These are phyloP conservation scores for Mystacornis crossleyi DNA, from an alignment of 2,113 vertebrate genomes.

Conservation along the genomic window DNA sequence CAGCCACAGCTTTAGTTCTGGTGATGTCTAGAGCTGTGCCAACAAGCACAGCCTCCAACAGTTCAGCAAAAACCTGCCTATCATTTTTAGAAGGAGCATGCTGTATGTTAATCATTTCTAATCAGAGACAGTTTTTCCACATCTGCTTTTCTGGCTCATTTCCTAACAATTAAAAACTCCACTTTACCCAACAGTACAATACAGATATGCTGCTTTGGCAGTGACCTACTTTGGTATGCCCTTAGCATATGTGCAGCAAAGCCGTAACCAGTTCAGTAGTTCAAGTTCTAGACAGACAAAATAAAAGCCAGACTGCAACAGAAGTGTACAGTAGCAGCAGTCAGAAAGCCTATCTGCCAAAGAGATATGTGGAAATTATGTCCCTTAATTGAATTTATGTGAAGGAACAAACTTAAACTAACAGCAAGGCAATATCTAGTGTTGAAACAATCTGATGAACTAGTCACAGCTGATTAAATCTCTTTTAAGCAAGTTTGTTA, in stretches of 20 bases:
- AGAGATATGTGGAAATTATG: background rate
- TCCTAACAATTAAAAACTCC: conserved; percentile 37
- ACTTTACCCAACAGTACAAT: background rate
- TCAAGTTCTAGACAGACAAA: background rate
- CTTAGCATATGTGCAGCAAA: background rate
- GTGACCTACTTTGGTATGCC: background rate
- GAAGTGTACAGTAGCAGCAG: background rate
- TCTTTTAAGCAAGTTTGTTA: background rate
- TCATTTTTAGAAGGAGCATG: background rate
- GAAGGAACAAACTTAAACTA: background rate
- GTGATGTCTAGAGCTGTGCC: background rate
- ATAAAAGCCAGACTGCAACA: conserved; percentile 22
- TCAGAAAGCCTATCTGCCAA: background rate
- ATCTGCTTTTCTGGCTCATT: conserved; percentile 37
- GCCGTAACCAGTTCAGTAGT: background rate
- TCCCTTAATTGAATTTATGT: background rate
- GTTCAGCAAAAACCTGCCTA: background rate
- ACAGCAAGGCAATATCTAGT: background rate
- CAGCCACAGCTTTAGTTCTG: background rate
- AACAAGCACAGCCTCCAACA: background rate
- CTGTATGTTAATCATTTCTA: conserved; percentile 28
- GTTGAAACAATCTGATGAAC: background rate
- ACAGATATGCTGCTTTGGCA: conserved; percentile 29
- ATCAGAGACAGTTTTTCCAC: conserved; percentile 13
- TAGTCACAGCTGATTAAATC: background rate